Evolutionary conservation across 2,888 invertebrate species (phyloP).

Genomic region (Stenodema calcarata): DNA sequence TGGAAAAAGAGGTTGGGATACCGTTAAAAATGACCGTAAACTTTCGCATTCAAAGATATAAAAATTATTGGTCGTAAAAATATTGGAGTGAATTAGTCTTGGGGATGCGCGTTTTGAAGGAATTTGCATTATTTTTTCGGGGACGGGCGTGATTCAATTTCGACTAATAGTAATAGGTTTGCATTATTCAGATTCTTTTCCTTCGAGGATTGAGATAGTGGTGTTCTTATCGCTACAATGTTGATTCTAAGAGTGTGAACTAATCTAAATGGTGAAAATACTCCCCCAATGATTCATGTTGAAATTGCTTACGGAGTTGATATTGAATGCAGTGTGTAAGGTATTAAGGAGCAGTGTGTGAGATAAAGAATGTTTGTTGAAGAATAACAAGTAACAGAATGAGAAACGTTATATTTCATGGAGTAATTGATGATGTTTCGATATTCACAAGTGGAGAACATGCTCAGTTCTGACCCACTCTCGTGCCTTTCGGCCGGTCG

Average conservation of each 20-base stretch:
- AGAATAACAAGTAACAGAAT: no score
- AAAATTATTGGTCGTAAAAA: conserved; percentile 50
- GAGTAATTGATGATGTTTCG: no score
- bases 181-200: neutral
- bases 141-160: conserved; percentile 38
- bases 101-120: neutral
- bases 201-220: neutral
- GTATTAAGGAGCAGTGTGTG: no score
- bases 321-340: no score
- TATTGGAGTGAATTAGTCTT: conserved; percentile 39
- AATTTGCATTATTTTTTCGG: conserved; percentile 34
- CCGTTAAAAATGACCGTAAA: conserved; percentile 49
- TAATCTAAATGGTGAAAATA: no score
- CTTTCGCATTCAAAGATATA: conserved; percentile 24
- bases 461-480: no score
- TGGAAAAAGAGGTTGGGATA: conserved; percentile 39
- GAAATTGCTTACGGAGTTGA: no score
- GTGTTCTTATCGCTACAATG: neutral
- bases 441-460: no score
- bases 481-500: no score
- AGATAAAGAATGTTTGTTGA: no score
- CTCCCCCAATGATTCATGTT: no score
- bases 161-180: conserved; percentile 20
- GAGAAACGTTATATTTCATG: no score
- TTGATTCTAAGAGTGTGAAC: neutral